Conservation (phyloP, 2,797 vertebrate species). For the Cephalopachus bancanus region DNA sequence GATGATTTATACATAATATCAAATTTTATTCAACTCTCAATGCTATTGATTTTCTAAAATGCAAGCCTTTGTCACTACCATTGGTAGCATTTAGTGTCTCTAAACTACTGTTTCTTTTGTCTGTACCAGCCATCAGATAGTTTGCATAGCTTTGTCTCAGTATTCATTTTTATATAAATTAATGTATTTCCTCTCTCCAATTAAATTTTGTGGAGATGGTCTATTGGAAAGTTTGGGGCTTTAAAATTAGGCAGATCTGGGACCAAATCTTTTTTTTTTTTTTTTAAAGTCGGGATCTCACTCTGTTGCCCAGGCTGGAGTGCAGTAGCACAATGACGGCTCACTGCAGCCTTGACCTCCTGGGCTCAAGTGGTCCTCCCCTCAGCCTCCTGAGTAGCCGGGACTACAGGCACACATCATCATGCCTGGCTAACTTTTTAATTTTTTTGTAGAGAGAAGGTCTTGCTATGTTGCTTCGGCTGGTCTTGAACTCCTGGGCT, state of each 20-base stretch:
- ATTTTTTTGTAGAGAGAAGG: too few relatives aligned
- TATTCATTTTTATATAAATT: constrained; percentile 61
- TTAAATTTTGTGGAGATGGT: constrained; percentile 53
- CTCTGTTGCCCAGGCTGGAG: too few relatives aligned
- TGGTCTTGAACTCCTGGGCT: too few relatives aligned
- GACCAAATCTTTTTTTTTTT: constrained; percentile 10
- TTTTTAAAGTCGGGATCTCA: too few relatives aligned
- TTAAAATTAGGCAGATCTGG: constrained; percentile 65
- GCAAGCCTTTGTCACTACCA: not conserved
- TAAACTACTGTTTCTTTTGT: not conserved
- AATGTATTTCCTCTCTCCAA: constrained; percentile 42
- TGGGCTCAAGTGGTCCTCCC: too few relatives aligned
- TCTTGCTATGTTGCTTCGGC: too few relatives aligned
- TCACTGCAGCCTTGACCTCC: too few relatives aligned
- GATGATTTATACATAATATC: constrained; percentile 41
- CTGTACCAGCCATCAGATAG: not conserved
- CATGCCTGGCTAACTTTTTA: too few relatives aligned
- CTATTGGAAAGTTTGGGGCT: constrained; percentile 40
- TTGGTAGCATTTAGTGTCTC: not conserved
- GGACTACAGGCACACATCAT: too few relatives aligned
- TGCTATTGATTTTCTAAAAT: constrained; percentile 45
- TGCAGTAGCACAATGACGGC: too few relatives aligned
- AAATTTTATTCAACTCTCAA: not conserved
- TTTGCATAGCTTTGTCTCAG: constrained; percentile 9
- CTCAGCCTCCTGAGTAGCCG: too few relatives aligned